These are phyloP conservation scores for Hirtodrosophila alboralis DNA, from an alignment of 2,888 invertebrate genomes.

Conservation along the genomic window DNA sequence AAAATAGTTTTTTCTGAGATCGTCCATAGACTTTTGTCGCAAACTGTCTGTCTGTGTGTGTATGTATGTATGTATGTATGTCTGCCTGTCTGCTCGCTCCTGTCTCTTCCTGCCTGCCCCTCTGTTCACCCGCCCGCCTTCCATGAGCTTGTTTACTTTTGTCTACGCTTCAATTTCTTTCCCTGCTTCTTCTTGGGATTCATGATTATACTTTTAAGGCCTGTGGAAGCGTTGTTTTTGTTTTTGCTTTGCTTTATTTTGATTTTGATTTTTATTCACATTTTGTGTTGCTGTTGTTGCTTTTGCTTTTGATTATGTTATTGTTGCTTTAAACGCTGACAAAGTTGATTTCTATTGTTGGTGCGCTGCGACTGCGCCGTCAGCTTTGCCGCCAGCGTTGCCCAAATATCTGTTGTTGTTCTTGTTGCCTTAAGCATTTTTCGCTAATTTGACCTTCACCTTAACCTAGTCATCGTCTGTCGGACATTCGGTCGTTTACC, in stretches of 20 bases:
- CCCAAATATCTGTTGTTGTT: conserved; percentile 4
- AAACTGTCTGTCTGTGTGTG: neutral
- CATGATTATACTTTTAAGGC: conserved; percentile 26
- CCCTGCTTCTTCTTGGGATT: conserved; percentile 19
- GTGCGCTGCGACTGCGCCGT: conserved; percentile 30
- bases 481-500: conserved; percentile 85
- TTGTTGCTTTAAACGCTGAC: conserved; percentile 60
- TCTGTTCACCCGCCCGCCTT: conserved; percentile 7
- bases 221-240: conserved; percentile 16
- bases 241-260: conserved; percentile 6
- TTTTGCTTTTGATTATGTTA: conserved; percentile 20
- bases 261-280: conserved; percentile 3
- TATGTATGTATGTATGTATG: conserved; percentile 3
- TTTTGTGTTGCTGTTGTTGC: conserved; percentile 5
- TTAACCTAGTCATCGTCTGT: conserved; percentile 85
- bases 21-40: too few relatives aligned
- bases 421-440: conserved; percentile 53
- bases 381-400: conserved; percentile 11
- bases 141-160: conserved; percentile 44
- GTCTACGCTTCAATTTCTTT: conserved; percentile 56
- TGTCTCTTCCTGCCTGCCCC: conserved; percentile 7
- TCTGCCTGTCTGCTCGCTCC: conserved; percentile 14
- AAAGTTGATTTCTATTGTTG: conserved; percentile 77
- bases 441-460: conserved; percentile 84
- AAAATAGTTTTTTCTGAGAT: too few relatives aligned